phyloP scores from a whole-genome alignment of 2,888 invertebrate genomes.

The Atrina japonica region DNA sequence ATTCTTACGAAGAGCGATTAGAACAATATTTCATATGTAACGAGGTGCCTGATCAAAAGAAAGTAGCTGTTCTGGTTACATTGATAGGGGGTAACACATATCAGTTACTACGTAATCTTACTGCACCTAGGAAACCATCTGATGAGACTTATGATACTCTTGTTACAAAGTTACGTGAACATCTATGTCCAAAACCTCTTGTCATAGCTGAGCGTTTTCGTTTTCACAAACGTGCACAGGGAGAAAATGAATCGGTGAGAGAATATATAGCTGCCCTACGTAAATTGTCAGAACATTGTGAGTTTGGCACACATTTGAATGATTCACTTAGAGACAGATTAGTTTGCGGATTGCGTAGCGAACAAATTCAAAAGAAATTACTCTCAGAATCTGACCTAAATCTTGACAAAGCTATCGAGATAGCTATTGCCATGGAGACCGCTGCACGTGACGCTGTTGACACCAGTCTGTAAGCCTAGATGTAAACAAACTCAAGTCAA shows the following conservation, averaged over 20 bases:
- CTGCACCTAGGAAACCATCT: constrained; percentile 27
- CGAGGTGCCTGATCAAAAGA: constrained; percentile 18
- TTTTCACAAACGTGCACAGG: constrained; percentile 49
- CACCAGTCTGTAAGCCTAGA: no score
- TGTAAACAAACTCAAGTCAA: no score
- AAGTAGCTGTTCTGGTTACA: constrained; percentile 17
- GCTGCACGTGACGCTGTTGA: constrained; percentile 40
- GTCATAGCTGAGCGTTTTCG: constrained; percentile 47
- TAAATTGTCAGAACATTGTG: constrained; percentile 45
- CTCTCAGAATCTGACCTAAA: constrained; percentile 42
- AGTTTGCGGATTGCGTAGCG: constrained; percentile 47
- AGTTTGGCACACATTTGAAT: constrained; percentile 46
- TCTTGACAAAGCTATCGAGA: constrained; percentile 37
- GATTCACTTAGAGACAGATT: constrained; percentile 48
- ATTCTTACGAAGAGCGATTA: constrained; percentile 18
- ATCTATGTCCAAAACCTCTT: constrained; percentile 14
- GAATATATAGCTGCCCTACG: constrained; percentile 42
- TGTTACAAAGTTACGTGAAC: constrained; percentile 1
- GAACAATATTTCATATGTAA: constrained; percentile 30
- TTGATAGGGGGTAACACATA: constrained; percentile 30
- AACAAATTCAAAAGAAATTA: constrained; percentile 41
- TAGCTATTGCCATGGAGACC: constrained; percentile 41
- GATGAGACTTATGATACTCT: constrained; percentile 17
- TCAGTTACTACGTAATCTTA: constrained; percentile 10
- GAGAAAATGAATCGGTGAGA: constrained; percentile 35